Percentiles rank a stretch among this genome's conserved stretches.
phyloP scores from a whole-genome alignment of 2,888 invertebrate species.

The Antitype chi region DNA sequence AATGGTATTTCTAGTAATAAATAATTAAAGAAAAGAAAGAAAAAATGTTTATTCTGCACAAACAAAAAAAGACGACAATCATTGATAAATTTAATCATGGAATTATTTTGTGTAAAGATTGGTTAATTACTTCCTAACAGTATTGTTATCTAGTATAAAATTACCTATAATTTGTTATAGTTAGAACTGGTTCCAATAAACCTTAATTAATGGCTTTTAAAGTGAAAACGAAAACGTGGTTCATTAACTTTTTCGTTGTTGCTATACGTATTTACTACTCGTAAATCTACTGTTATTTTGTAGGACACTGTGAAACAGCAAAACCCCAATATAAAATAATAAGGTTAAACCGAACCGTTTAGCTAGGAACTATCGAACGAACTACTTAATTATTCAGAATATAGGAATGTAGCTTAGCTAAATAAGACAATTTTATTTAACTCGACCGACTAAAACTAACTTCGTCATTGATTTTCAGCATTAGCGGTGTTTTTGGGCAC shows the following conservation, averaged over 20 bases:
- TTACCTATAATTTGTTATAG: neutral
- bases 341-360: no score
- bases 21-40: no score
- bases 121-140: constrained; percentile 21
- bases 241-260: neutral
- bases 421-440: neutral
- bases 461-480: constrained; percentile 39
- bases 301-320: neutral
- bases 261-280: neutral
- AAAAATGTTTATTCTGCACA: no score
- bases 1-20: neutral
- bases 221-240: neutral
- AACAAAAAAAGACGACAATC: no score
- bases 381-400: neutral
- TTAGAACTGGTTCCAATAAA: neutral
- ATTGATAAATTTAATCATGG: neutral
- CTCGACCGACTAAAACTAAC: neutral
- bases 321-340: neutral
- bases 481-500: constrained; percentile 29
- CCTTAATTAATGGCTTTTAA: constrained; percentile 32
- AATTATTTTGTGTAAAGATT: neutral
- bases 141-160: constrained; percentile 15
- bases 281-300: neutral
- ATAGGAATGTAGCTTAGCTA: neutral
- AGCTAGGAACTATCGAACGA: neutral